Conservation (phyloP, 1,140 invertebrate genomes). For the Drosophila truncata region DNA sequence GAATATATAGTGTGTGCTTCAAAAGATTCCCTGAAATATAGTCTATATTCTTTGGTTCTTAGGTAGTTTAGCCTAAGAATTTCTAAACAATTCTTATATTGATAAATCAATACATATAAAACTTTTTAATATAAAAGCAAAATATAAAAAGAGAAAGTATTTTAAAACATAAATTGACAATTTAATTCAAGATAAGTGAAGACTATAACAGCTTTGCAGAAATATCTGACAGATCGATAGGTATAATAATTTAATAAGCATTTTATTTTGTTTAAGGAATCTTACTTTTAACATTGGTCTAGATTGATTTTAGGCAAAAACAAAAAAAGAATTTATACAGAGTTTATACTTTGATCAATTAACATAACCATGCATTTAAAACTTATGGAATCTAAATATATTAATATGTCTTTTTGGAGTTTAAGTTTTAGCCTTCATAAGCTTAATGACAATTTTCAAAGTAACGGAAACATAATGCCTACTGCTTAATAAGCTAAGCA, state of each 20-base stretch:
- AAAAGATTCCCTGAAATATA: neutral
- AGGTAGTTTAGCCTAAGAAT: neutral
- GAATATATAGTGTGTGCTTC: neutral
- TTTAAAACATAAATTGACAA: neutral
- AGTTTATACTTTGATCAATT: neutral
- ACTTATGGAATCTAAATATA: neutral
- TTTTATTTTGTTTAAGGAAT: neutral
- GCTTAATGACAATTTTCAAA: neutral
- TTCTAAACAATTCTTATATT: neutral
- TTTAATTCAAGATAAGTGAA: neutral
- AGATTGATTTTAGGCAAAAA: neutral
- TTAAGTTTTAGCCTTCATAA: neutral
- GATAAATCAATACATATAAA: neutral
- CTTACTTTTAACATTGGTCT: neutral
- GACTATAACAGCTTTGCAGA: neutral
- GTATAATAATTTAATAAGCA: neutral
- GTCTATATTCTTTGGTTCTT: neutral
- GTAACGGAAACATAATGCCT: slow-evolving; percentile 22
- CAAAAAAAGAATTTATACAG: neutral
- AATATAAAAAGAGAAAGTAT: neutral
- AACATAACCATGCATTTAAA: neutral
- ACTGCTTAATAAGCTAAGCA: slow-evolving; percentile 44
- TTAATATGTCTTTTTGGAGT: neutral
- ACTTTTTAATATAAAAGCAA: neutral
- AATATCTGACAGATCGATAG: too few relatives aligned